Conservation (phyloP, 1,140 invertebrate species). For the Drosophila subobscura region DNA sequence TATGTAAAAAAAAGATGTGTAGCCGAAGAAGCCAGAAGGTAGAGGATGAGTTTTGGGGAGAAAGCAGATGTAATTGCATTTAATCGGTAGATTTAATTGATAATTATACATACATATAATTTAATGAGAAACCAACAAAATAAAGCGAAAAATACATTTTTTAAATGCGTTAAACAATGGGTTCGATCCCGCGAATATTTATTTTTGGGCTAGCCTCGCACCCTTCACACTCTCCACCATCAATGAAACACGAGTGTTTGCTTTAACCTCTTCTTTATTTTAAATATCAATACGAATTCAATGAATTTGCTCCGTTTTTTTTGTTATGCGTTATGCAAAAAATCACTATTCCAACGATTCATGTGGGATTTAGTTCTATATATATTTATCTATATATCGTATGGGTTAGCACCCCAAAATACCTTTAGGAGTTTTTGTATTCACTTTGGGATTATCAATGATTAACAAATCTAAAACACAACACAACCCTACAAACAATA, state of each 20-base stretch:
- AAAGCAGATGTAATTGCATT: constrained; percentile 67
- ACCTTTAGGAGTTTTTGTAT: constrained; percentile 45
- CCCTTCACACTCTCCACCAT: constrained; percentile 16
- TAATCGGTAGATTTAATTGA: constrained; percentile 75
- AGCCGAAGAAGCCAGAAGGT: constrained; percentile 25
- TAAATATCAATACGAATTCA: constrained; percentile 69
- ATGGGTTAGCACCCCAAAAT: constrained; percentile 62
- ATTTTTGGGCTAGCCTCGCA: constrained; percentile 11
- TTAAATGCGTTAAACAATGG: constrained; percentile 61
- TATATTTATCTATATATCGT: constrained; percentile 60
- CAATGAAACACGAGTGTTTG: neutral
- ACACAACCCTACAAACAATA: constrained; percentile 70
- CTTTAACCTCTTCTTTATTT: constrained; percentile 55
- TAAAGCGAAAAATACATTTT: constrained; percentile 64
- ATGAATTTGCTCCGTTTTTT: constrained; percentile 57
- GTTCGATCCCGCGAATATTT: neutral
- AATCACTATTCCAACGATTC: constrained; percentile 37
- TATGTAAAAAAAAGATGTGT: constrained; percentile 45
- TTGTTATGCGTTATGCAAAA: constrained; percentile 24
- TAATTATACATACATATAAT: constrained; percentile 63
- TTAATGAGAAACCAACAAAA: constrained; percentile 62
- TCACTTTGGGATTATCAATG: constrained; percentile 70
- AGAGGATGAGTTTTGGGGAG: constrained; percentile 12
- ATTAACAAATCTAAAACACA: constrained; percentile 64
- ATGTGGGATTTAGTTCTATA: constrained; percentile 40